Conservation (phyloP, 2,113 vertebrate genomes). For the Formicarius rufipectus region DNA sequence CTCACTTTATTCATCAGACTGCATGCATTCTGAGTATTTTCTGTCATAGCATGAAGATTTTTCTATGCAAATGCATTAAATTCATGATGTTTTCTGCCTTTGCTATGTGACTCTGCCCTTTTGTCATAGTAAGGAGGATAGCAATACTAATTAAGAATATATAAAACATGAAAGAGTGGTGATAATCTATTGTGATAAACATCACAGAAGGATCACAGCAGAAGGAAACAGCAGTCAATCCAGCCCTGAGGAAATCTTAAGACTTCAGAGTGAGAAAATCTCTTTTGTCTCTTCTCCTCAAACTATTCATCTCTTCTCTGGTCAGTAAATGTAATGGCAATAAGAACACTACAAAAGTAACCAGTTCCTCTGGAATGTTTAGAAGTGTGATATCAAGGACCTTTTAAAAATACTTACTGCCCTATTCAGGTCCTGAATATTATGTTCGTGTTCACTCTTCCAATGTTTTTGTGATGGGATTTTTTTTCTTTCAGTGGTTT, state of each 20-base stretch:
- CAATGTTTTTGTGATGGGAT: background rate
- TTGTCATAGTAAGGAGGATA: background rate
- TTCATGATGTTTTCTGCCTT: background rate
- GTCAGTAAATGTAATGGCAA: background rate
- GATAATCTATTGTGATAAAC: background rate
- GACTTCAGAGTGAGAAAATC: background rate
- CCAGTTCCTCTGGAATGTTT: background rate
- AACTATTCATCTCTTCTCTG: background rate
- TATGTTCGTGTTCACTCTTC: background rate
- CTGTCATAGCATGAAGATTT: background rate
- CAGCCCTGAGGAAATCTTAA: background rate
- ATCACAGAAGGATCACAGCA: background rate
- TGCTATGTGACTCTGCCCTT: background rate
- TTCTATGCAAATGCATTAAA: background rate
- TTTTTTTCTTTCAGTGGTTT: background rate
- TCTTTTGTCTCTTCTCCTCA: background rate
- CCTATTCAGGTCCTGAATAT: background rate
- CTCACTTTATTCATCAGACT: background rate
- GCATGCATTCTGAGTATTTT: background rate
- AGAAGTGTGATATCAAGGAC: conserved; percentile 5
- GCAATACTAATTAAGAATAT: background rate
- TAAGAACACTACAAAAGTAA: conserved; percentile 28
- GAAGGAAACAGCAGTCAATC: background rate
- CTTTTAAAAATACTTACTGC: background rate
- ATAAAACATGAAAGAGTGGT: background rate